Base-by-base conservation (phyloP, 2,113 vertebrate genomes). In the Phocoena phocoena region DNA sequence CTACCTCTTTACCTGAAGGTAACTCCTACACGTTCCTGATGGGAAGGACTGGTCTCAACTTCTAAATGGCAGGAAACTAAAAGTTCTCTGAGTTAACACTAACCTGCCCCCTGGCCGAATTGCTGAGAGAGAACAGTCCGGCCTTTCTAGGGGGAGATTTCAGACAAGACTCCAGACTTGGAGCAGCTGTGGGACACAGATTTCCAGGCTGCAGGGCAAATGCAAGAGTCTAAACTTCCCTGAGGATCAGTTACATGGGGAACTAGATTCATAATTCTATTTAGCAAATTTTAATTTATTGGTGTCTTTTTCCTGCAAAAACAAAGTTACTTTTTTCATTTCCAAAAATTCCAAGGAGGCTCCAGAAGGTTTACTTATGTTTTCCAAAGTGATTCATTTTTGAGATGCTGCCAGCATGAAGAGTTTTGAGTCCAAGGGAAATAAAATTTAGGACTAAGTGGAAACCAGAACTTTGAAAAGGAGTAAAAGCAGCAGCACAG, bases 351-450 rank as follows among this genome's bases (percentile, higher is more conserved):
- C 97, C 96, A 82, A 67, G 47, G 82, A 97, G 97, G 97, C 96
- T 97, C 96, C 96, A 97, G 93, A 96, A 98, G 81, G 93, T 96
- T 97, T 94, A 93, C 93, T 97, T 95, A 82, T 86, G 96, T 91
- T 98, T 97, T 97, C 96, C 96, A 89, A 97, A 97, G 93, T 94
- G 97, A 98, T 97, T 98, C 97, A 97, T 97, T 97, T 97, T 97
- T 97, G 96, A 97, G 91, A 94, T 10, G 47, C 86, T 79, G 95
- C 97, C 97, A 97, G 91, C 13, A 2, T n/a, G 94, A 92, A 96
- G 95, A 79, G 89, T 77, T 93, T 84, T 47, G 88, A 93, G 67
- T 97, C 97, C 96, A 98, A 97, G 95, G 82, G 88, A 97, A 98
- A 88, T 97, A 97, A 98, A 97, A 94, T 44, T 58, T n/a, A 91